Base-by-base conservation (phyloP, 1,140 invertebrate species). In the Drosophila ironensis region DNA sequence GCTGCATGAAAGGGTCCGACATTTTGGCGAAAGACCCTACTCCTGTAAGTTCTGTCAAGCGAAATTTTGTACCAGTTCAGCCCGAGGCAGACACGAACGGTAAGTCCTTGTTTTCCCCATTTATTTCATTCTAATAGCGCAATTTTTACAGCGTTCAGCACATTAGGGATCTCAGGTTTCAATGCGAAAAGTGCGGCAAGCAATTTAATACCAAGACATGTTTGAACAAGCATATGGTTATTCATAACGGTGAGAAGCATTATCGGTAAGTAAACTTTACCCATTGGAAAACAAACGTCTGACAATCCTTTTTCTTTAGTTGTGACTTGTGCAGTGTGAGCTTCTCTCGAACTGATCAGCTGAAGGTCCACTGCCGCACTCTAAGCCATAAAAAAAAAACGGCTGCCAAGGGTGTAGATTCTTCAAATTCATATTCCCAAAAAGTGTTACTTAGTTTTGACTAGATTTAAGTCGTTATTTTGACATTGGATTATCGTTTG, bases 21-120 rank as follows among this genome's bases (percentile, higher is more conserved):
- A 75, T 12, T 11, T 56, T 9, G 72, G 72, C 1, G 72, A 75
- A 24, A 27, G 6, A 16, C 72, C 72, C 0, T 75, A 52, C 6
- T 35, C 33, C 6, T 75, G 72, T 12, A 44, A 35, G 12, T 69
- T 69, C 8, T 75, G 72, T 16, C 37, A 27, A 1, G 2, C 9
- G 6, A 27, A 11, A 8, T 75, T 75, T n/a, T 69, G 28, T 2
- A 74, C 72, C 0, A 57, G 63, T 27, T 24, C 28, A 0, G 19
- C 53, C 3, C 64, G 71, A 1, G 47, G 12, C 12, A 28, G 51
- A 3, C 72, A 75, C 48, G 63, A 75, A 37, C 20, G 25, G 72
- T 75, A 20, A 22, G 12, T 2, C 0, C 5, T 14, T 16, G 5
- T n/a, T 0, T 22, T n/a, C 5, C 2, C 28, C 42, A 12, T 12